phyloP scores from a whole-genome alignment of 1,140 invertebrate genomes.

The Pantala flavescens region DNA sequence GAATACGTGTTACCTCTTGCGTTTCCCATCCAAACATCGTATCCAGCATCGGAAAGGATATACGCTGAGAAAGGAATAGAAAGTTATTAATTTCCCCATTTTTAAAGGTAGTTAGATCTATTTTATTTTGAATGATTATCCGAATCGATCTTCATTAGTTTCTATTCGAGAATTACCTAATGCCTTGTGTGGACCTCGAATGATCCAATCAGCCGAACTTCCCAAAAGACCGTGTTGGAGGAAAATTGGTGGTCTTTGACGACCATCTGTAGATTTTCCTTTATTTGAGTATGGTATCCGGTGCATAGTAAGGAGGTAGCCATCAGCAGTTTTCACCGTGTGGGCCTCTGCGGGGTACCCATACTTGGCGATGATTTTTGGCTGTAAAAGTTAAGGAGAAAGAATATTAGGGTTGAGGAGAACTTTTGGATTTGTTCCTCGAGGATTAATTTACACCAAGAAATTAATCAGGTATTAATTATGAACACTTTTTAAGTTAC shows the following conservation, averaged over 20 bases:
- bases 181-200: conserved; percentile 48
- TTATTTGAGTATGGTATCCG: conserved; percentile 41
- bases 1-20: conserved; percentile 45
- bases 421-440: too few species aligned
- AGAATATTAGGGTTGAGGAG: too few species aligned
- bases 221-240: conserved; percentile 63
- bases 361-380: conserved; percentile 39
- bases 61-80: conserved; percentile 19
- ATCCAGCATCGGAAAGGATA: conserved; percentile 41
- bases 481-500: too few species aligned
- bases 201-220: conserved; percentile 57
- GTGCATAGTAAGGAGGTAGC: conserved; percentile 56
- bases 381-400: conserved; percentile 27
- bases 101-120: not conserved
- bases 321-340: conserved; percentile 51
- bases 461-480: too few species aligned
- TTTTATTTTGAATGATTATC: not conserved
- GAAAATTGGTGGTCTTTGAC: conserved; percentile 39
- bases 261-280: conserved; percentile 15
- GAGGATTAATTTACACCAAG: too few species aligned
- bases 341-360: conserved; percentile 57
- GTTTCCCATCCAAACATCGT: conserved; percentile 51
- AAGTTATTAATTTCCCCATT: not conserved
- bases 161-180: conserved; percentile 36
- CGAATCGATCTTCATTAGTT: not conserved